Evolutionary conservation across 1,140 invertebrate genomes (phyloP).

Genomic region (Drosophila asahinai): DNA sequence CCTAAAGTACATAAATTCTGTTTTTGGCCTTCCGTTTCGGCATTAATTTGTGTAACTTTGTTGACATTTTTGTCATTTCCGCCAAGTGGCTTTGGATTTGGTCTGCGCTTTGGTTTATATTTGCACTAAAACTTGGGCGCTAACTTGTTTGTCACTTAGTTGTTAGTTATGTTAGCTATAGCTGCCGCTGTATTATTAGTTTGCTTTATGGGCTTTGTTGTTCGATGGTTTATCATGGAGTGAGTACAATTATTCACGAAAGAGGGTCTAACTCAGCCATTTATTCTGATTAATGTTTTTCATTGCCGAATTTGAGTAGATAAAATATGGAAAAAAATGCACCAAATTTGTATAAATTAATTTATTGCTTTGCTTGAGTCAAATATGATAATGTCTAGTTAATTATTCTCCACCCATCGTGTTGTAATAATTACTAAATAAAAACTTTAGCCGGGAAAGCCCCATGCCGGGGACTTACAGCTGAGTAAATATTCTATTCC

Average conservation of each 20-base stretch:
- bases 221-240: constrained; percentile 30
- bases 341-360: not conserved
- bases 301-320: not conserved
- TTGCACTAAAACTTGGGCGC: constrained; percentile 52
- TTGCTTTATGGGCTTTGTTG: constrained; percentile 42
- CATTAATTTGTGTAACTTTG: constrained; percentile 61
- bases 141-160: constrained; percentile 39
- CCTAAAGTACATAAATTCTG: not conserved
- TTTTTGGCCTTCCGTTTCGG: constrained; percentile 29
- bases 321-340: not conserved
- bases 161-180: constrained; percentile 6
- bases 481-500: constrained; percentile 4
- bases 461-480: not conserved
- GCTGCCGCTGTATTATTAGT: constrained; percentile 38
- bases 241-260: constrained; percentile 8
- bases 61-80: constrained; percentile 62
- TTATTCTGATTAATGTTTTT: constrained; percentile 1
- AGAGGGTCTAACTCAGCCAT: not conserved
- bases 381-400: not conserved
- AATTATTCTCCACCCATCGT: not conserved
- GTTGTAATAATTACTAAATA: not conserved
- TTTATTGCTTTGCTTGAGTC: not conserved
- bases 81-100: constrained; percentile 32
- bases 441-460: not conserved
- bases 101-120: constrained; percentile 32